These are phyloP conservation scores for Axinella damicornis DNA, from an alignment of 37 sponge, comb jelly and placozoan species.

Conservation along the genomic window DNA sequence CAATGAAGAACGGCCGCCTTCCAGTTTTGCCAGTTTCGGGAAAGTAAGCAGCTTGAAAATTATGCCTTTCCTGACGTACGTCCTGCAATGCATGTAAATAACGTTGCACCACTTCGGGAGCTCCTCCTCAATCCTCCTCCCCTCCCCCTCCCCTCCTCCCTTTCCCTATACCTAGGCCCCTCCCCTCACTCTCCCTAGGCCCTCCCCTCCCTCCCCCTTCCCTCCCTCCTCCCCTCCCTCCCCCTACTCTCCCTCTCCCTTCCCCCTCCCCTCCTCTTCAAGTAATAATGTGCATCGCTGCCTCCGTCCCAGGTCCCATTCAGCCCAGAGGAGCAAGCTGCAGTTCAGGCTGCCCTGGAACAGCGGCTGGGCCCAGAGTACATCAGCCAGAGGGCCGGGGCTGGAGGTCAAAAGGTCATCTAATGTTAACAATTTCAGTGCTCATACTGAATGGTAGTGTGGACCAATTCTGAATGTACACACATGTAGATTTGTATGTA, in stretches of 20 bases:
- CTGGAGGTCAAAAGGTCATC: constrained; percentile 85
- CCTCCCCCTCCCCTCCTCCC: too few relatives aligned
- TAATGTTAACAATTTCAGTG: neutral
- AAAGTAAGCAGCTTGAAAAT: neutral
- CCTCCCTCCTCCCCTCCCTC: too few relatives aligned
- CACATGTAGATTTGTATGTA: too few relatives aligned
- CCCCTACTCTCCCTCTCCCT: too few relatives aligned
- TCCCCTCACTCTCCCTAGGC: too few relatives aligned
- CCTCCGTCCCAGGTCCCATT: constrained; percentile 46
- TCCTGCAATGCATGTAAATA: too few relatives aligned
- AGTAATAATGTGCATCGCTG: too few relatives aligned
- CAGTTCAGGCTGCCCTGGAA: constrained; percentile 69
- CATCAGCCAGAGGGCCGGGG: constrained; percentile 81
- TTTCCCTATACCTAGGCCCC: too few relatives aligned
- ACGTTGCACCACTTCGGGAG: too few relatives aligned
- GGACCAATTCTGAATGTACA: neutral
- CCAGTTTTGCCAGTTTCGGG: constrained; percentile 25
- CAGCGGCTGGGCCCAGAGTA: constrained; percentile 83
- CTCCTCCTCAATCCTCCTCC: too few relatives aligned
- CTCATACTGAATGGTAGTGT: neutral
- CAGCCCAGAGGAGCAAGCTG: constrained; percentile 60
- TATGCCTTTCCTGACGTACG: neutral
- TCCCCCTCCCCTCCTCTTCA: too few relatives aligned
- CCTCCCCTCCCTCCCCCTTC: too few relatives aligned
- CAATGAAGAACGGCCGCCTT: neutral